phyloP scores from a whole-genome alignment of 2,888 invertebrate species.

The Heliconius ethilla region DNA sequence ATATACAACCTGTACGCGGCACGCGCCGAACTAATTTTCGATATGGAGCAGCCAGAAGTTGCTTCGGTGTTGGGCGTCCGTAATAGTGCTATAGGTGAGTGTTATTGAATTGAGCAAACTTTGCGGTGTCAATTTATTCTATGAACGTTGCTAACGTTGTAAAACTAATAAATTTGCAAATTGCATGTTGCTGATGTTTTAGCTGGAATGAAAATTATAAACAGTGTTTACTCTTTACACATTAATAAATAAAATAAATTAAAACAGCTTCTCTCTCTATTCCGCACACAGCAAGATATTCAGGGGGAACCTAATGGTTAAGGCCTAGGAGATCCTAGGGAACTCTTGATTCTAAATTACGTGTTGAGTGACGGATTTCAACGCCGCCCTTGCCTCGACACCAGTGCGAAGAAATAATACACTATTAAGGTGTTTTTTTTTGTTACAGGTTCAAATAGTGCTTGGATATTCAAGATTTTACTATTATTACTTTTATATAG shows the following conservation, averaged over 20 bases:
- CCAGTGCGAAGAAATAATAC: no score
- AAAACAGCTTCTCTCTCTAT: no score
- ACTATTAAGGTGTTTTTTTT: conserved; percentile 40
- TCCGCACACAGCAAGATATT: no score
- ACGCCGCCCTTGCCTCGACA: no score
- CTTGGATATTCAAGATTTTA: conserved; percentile 60
- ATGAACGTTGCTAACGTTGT: conserved; percentile 11
- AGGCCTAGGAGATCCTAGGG: no score
- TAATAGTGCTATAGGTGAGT: conserved; percentile 82
- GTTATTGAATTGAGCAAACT: conserved; percentile 41
- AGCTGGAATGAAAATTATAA: not conserved
- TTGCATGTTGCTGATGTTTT: conserved; percentile 4
- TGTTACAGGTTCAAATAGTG: conserved; percentile 66
- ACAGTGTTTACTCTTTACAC: not conserved
- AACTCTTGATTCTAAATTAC: no score
- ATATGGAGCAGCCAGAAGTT: conserved; percentile 88
- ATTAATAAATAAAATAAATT: not conserved
- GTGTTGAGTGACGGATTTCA: no score
- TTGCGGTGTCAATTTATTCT: conserved; percentile 31
- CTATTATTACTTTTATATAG: conserved; percentile 63
- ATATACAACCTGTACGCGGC: conserved; percentile 86
- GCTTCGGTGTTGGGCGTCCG: conserved; percentile 88
- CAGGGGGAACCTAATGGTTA: no score
- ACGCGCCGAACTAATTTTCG: conserved; percentile 83
- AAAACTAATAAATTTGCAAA: conserved; percentile 23